phyloP scores from a whole-genome alignment of 2,888 invertebrate genomes.

The Atrina japonica region DNA sequence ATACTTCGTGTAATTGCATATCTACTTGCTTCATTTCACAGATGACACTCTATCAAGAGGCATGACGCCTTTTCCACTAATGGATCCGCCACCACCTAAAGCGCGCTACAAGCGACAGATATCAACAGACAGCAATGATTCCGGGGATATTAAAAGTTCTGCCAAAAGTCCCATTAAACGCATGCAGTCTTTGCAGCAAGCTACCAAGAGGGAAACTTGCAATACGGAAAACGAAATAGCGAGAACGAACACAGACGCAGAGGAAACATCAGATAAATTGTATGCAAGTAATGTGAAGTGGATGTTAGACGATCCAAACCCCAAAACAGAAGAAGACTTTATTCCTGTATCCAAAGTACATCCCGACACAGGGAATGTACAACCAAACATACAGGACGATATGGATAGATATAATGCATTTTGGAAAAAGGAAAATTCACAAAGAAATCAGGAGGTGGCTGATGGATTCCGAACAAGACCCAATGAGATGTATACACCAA shows the following conservation, averaged over 20 bases:
- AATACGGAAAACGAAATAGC: background rate
- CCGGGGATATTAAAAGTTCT: slow-evolving; percentile 21
- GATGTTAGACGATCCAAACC: slow-evolving; percentile 29
- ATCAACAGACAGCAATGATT: slow-evolving; percentile 53
- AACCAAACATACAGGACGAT: background rate
- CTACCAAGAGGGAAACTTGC: too few relatives aligned
- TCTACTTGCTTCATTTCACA: too few relatives aligned
- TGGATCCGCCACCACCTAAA: slow-evolving; percentile 60
- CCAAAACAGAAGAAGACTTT: slow-evolving; percentile 35
- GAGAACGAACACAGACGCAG: background rate
- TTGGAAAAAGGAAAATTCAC: background rate
- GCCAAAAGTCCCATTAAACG: slow-evolving; percentile 33
- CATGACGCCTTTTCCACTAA: slow-evolving; percentile 37
- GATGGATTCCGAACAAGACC: background rate
- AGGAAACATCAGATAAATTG: background rate
- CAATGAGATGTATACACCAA: background rate
- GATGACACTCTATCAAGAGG: too few relatives aligned
- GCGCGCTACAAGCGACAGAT: slow-evolving; percentile 57
- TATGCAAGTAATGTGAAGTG: slow-evolving; percentile 38
- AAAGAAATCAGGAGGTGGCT: slow-evolving; percentile 4
- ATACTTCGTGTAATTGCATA: too few relatives aligned
- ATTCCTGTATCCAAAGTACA: slow-evolving; percentile 16
- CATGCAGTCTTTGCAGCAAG: background rate
- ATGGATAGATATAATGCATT: background rate
- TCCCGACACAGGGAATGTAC: background rate